A percentile compares a stretch with the other conserved stretches of the same genome.
Evolutionary conservation across 2,888 invertebrate genomes (phyloP).

Genomic region (Idaea aversata): DNA sequence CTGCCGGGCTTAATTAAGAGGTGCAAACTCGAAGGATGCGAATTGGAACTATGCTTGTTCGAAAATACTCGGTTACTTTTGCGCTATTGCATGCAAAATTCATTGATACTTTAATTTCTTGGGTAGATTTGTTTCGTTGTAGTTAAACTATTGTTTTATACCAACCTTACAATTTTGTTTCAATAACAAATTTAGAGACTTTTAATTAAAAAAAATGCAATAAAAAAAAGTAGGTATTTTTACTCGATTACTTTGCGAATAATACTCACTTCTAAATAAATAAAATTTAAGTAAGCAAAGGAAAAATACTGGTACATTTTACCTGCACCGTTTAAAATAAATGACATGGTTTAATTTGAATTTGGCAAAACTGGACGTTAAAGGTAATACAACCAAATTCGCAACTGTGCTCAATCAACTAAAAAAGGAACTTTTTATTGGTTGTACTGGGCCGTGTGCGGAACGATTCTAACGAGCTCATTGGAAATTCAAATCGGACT

Average conservation of each 20-base stretch:
- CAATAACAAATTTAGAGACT: too few species aligned
- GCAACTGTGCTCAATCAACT: constrained; percentile 58
- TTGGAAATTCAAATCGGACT: constrained; percentile 77
- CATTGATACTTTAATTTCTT: constrained; percentile 43
- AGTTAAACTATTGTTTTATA: background rate
- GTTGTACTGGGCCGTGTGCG: constrained; percentile 56
- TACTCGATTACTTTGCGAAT: too few species aligned
- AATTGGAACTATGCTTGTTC: constrained; percentile 52
- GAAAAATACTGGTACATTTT: too few species aligned
- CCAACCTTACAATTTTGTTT: too few species aligned
- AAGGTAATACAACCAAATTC: constrained; percentile 48
- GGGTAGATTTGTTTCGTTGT: constrained; percentile 16
- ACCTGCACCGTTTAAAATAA: background rate
- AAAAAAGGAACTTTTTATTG: constrained; percentile 67
- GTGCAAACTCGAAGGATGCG: constrained; percentile 58
- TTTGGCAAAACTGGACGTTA: constrained; percentile 47
- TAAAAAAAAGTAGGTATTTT: too few species aligned
- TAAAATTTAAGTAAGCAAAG: too few species aligned
- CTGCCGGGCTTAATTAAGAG: constrained; percentile 73
- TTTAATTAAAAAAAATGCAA: too few species aligned
- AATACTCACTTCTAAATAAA: too few species aligned
- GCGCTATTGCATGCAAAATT: constrained; percentile 47
- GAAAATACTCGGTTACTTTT: constrained; percentile 44
- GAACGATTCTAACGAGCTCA: constrained; percentile 75
- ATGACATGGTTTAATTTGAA: constrained; percentile 27